Base-by-base conservation (phyloP, 2,113 vertebrate species). In the Xiphophorus maculatus region DNA sequence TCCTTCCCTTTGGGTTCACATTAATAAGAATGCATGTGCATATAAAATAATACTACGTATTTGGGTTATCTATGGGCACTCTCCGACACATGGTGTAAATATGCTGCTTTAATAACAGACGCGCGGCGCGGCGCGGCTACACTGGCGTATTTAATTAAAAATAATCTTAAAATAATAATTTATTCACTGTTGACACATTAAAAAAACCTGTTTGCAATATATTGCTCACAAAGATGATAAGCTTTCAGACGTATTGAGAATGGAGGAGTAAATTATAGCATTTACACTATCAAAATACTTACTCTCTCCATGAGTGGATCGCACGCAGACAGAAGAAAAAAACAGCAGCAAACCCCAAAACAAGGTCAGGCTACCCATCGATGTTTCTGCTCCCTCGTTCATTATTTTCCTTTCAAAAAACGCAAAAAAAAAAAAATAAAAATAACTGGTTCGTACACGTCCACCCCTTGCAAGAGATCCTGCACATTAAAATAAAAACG, bases 231-330 rank as follows among this genome's bases (percentile, higher is more conserved):
- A 11, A n/a, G 19, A 58, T n/a, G n/a, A 10, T 3, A 58, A n/a
- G 51, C 25, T 58, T n/a, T 25, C 7, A n/a, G 51, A 58, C 51
- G n/a, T 58, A n/a, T 10, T 58, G 7, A 19, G 42, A 4, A 3
- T 5, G 5, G 5, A 44, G 42, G 3, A 64, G 25, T 22, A 37
- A 25, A 66, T 30, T 25, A 22, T 12, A 14, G n/a, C 0, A 44
- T 28, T 42, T 62, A 32, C 12, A 58, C 48, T 2, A 28, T 14
- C 5, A 37, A 73, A 7, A 64, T 63, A 97, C 96, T 98, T 94
- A 98, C 97, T 96, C 94, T 97, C 96, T 91, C 95, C 97, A 94
- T 94, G 88, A 84, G 95, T 89, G 73, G 95, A 93, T 92, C 95
- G 94, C 78, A 96, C 88, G 91, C 94, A 95, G 87, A 97, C 90